These are phyloP conservation scores for Odocoileus hemionus DNA, from an alignment of 2,113 vertebrate genomes.

Conservation along the genomic window DNA sequence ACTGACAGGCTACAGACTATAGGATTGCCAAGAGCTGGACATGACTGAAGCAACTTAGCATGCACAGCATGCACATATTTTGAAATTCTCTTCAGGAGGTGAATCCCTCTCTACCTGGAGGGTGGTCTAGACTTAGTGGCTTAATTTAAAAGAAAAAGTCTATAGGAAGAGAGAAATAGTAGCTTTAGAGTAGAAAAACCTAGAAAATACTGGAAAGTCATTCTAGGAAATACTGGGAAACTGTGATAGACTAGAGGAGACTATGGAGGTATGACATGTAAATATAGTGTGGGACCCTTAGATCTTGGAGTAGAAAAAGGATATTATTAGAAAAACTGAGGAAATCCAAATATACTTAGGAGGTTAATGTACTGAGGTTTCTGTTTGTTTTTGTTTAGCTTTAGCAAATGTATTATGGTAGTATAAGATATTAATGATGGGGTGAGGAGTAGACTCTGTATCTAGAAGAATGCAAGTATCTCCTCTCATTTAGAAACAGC, in stretches of 20 bases:
- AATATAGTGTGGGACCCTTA: neutral
- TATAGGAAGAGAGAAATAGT: neutral
- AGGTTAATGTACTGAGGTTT: neutral
- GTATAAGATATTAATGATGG: neutral
- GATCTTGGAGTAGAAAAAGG: neutral
- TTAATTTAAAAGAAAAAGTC: neutral
- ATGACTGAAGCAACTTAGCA: neutral
- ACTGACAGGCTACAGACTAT: neutral
- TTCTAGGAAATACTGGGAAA: neutral
- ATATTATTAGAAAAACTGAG: neutral
- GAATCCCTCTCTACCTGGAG: neutral
- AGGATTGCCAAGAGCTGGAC: neutral
- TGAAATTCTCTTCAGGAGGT: neutral
- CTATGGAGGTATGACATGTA: neutral
- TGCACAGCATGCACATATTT: neutral
- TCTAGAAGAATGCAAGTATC: neutral
- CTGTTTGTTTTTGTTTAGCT: neutral
- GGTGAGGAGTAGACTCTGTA: neutral
- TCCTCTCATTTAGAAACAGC: neutral
- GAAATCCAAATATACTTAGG: neutral
- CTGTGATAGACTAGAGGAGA: neutral
- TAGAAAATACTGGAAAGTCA: neutral
- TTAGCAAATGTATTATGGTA: neutral
- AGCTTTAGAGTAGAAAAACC: neutral
- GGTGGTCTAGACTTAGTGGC: neutral